A percentile compares a stretch with the other conserved stretches of the same genome.
Evolutionary conservation across 2,113 vertebrate genomes (phyloP).

Genomic region (Rutilus rutilus): DNA sequence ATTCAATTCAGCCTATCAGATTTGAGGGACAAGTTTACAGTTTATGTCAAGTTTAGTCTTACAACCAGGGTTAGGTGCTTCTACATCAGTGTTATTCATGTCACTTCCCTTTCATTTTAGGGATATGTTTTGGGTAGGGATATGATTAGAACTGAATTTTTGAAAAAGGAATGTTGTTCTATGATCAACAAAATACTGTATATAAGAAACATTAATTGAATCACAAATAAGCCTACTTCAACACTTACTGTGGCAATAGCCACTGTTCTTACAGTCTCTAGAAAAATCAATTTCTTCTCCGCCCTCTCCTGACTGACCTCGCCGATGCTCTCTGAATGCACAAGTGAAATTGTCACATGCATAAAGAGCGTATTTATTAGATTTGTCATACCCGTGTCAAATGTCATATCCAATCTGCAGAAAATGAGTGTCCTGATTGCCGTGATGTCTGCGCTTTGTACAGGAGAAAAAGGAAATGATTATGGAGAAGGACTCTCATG

Average conservation of each 20-base stretch:
- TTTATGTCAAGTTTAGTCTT: too few relatives aligned
- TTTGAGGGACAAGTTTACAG: too few relatives aligned
- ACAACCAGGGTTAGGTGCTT: too few relatives aligned
- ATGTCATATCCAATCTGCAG: slow-evolving; percentile 32
- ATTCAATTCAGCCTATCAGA: too few relatives aligned
- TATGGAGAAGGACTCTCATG: slow-evolving; percentile 12
- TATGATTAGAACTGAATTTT: too few relatives aligned
- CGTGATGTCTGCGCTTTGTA: slow-evolving; percentile 17
- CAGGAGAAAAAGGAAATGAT: slow-evolving; percentile 9
- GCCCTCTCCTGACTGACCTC: slow-evolving; percentile 28
- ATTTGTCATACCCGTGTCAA: slow-evolving; percentile 45
- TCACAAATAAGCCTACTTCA: background rate
- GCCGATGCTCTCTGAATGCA: background rate
- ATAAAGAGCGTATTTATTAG: slow-evolving; percentile 45
- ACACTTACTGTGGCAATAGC: background rate
- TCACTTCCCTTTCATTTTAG: too few relatives aligned
- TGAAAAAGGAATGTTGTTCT: too few relatives aligned
- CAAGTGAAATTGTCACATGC: background rate
- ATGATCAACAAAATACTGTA: too few relatives aligned
- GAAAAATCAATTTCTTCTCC: slow-evolving; percentile 7
- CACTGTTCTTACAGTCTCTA: background rate
- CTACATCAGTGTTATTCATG: too few relatives aligned
- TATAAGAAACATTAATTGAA: background rate
- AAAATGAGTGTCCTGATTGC: slow-evolving; percentile 39
- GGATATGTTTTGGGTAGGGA: too few relatives aligned